A percentile compares a stretch with the other conserved stretches of the same genome.
Conservation (phyloP, 2,113 vertebrate genomes). For the Myodes glareolus region DNA sequence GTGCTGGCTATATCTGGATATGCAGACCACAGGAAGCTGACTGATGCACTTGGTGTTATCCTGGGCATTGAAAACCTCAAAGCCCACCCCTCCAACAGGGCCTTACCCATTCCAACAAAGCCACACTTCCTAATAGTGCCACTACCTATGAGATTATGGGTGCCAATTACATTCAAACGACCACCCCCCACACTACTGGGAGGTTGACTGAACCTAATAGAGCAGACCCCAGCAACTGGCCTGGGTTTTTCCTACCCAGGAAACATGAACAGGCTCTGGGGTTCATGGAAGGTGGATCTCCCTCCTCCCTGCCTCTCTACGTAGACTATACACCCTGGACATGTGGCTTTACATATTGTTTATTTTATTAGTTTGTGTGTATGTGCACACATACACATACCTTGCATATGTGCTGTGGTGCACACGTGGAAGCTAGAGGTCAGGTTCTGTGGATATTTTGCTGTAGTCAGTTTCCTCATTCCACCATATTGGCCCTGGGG, state of each 20-base stretch:
- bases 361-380: not conserved
- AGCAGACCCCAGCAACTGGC: not conserved
- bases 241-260: not conserved
- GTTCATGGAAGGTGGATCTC: not conserved
- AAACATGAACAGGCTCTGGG: not conserved
- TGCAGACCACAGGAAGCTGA: not conserved
- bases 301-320: not conserved
- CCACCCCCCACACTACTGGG: not conserved
- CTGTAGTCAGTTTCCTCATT: not conserved
- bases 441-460: not conserved
- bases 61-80: not conserved
- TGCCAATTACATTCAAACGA: not conserved
- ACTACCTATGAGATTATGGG: not conserved
- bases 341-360: not conserved
- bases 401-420: not conserved
- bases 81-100: not conserved
- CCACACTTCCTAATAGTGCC: not conserved
- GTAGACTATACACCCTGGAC: not conserved
- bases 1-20: not conserved
- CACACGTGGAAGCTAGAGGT: not conserved
- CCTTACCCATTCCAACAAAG: not conserved
- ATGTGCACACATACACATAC: fast-evolving
- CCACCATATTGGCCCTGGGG: no score
- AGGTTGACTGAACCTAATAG: not conserved
- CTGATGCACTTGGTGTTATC: not conserved